Evolutionary conservation across 2,888 invertebrate genomes (phyloP).

Genomic region (Cremastinae sp.): DNA sequence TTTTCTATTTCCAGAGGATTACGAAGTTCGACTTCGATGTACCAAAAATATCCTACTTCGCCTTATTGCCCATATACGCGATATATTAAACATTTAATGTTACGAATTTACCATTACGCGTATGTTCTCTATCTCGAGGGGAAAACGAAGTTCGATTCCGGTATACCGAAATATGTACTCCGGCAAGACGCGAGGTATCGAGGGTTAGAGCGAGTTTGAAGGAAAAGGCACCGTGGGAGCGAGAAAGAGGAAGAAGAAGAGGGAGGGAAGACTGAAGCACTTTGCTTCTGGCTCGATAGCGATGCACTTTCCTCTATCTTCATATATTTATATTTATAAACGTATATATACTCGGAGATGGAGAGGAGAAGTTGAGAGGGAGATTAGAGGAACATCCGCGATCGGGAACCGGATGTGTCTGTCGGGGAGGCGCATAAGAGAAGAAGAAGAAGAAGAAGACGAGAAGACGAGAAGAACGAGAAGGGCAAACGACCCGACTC

Average conservation of each 20-base stretch:
- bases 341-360: neutral
- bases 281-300: conserved; percentile 26
- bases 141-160: no score
- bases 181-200: conserved; percentile 17
- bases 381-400: conserved; percentile 52
- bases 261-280: conserved; percentile 10
- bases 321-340: neutral
- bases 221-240: conserved; percentile 24
- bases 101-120: no score
- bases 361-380: conserved; percentile 8
- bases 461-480: conserved; percentile 60
- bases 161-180: neutral
- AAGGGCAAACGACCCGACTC: conserved; percentile 26
- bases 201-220: conserved; percentile 12
- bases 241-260: no score
- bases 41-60: no score
- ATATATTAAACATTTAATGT: no score
- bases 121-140: no score
- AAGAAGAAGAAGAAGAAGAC: conserved; percentile 9
- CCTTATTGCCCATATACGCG: no score
- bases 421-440: conserved; percentile 57
- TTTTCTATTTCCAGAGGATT: no score
- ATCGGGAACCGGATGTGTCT: conserved; percentile 74
- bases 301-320: conserved; percentile 7
- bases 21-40: no score